A percentile compares a stretch with the other conserved stretches of the same genome.
phyloP scores from a whole-genome alignment of 1,140 invertebrate genomes.

The Venturia canescens region DNA sequence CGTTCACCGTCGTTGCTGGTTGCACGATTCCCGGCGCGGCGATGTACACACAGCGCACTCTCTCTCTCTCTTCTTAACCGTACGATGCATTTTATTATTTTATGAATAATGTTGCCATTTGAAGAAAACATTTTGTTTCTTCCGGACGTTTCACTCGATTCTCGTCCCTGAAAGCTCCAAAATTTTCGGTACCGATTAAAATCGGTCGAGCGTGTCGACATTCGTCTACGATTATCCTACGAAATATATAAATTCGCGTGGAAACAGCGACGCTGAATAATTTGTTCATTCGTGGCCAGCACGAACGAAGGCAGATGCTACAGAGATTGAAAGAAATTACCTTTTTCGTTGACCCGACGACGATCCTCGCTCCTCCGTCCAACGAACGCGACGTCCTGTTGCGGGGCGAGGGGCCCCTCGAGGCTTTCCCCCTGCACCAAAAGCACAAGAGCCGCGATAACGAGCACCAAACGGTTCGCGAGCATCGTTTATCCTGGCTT shows the following conservation, averaged over 20 bases:
- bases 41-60: slow-evolving; percentile 9
- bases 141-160: not conserved
- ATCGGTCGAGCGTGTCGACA: too few species aligned
- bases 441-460: slow-evolving; percentile 45
- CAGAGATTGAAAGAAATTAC: slow-evolving; percentile 35
- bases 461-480: slow-evolving; percentile 15
- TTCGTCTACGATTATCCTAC: too few species aligned
- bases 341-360: slow-evolving; percentile 55
- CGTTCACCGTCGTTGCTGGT: slow-evolving; percentile 60
- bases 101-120: too few species aligned
- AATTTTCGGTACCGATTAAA: not conserved
- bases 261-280: too few species aligned
- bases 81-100: slow-evolving; percentile 4
- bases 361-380: slow-evolving; percentile 48
- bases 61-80: slow-evolving; percentile 12
- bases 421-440: slow-evolving; percentile 49
- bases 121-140: slow-evolving; percentile 5
- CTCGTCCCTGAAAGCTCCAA: too few species aligned
- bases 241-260: too few species aligned
- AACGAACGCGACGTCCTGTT: slow-evolving; percentile 9
- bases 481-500: not conserved
- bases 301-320: too few species aligned
- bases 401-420: slow-evolving; percentile 43
- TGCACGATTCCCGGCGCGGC: slow-evolving; percentile 23
- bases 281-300: too few species aligned